Base-by-base conservation (phyloP, 2,888 invertebrate genomes). In the Brachylomia viminalis region DNA sequence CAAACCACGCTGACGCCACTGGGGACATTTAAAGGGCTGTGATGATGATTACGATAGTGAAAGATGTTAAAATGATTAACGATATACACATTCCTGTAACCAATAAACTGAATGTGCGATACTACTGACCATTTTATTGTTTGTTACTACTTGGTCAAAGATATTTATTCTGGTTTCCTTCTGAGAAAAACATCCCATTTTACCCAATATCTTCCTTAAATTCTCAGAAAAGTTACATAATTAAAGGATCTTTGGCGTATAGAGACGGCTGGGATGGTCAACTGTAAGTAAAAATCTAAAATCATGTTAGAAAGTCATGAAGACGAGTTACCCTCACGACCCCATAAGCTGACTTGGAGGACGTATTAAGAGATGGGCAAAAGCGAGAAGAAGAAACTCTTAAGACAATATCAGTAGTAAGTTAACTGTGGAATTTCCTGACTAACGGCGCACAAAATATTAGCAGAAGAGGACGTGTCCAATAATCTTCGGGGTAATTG, bases 241-340 rank as follows among this genome's bases (percentile, higher is more conserved):
- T 38, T 71, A 47, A 56, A 77, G 30, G 52, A 65, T 73, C 42
- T 74, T 59, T 72, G 71, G 77, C 33, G 56, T 58, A 72, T 38
- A 30, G 62, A 70, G 54, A 85, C 85, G 82, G 80, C 65, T 77
- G 82, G 47, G 72, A 82, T 86, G 88, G 87, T 86, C 90, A 92
- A 90, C 91, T 88, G 89, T 89, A 90, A 90, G 92, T 92, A 91
- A 92, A 92, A 92, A 92, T 93, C 91, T 90, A 87, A 92, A 92
- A 90, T 80, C 88, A 88, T 92, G 91, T 92, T 88, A 87, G 90
- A 88, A 89, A 91, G 88, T 90, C 92, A 88, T 89, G 89, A 86
- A 88, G 87, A 87, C 85, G 86, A 87, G 89, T 75, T 79, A 83
- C 88, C 87, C 83, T 84, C 72, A 38, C 47, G 72, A 49, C 71